Percentiles rank a stretch among this genome's conserved stretches.
Evolutionary conservation across 2,797 vertebrate genomes (phyloP).

Genomic region (Thalassophryne amazonica): DNA sequence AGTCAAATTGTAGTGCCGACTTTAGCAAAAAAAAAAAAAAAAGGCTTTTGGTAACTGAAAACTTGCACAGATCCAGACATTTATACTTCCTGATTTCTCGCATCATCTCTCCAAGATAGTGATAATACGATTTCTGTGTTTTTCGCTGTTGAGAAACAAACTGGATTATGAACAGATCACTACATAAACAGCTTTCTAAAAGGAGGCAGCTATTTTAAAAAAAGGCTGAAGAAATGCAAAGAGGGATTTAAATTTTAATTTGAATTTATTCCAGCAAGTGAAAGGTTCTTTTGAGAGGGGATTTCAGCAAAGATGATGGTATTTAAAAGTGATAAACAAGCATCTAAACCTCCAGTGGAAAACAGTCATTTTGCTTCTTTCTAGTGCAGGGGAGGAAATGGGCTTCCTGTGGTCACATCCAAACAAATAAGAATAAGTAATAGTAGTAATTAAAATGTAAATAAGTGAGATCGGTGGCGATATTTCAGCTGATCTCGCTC

Average conservation of each 20-base stretch:
- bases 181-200: constrained; percentile 91
- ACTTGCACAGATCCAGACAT: constrained; percentile 81
- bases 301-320: constrained; percentile 88
- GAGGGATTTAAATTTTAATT: constrained; percentile 91
- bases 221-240: constrained; percentile 89
- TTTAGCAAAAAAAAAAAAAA: no score
- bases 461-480: constrained; percentile 70
- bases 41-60: constrained; percentile 74
- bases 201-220: constrained; percentile 90
- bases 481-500: constrained; percentile 66
- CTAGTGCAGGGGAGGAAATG: constrained; percentile 77
- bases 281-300: constrained; percentile 90
- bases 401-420: constrained; percentile 78
- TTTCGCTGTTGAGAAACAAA: constrained; percentile 89
- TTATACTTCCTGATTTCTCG: constrained; percentile 84
- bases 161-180: constrained; percentile 90
- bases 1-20: constrained; percentile 75
- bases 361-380: constrained; percentile 80
- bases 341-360: constrained; percentile 85
- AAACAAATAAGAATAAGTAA: constrained; percentile 78
- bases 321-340: constrained; percentile 91
- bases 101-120: constrained; percentile 87
- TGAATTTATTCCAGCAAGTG: constrained; percentile 91
- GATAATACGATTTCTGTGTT: constrained; percentile 88
- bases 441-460: constrained; percentile 81